Base-by-base conservation (phyloP, 1,140 invertebrate genomes). In the Rhagoletis pomonella region DNA sequence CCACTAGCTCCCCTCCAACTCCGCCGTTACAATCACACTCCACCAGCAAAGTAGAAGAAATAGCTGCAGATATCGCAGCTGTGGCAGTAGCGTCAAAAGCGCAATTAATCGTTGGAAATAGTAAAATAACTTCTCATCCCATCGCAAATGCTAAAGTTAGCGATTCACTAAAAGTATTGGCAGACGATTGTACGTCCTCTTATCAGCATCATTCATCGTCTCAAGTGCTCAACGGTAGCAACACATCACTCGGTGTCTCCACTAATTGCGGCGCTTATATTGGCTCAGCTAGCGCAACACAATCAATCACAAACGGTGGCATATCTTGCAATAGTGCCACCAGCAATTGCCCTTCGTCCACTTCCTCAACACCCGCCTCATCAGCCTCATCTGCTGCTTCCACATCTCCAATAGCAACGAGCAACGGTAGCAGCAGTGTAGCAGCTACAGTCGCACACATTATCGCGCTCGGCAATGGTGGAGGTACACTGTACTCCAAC, bases 401-500 rank as follows among this genome's bases (percentile, higher is more conserved):
- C 0, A 59, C 87, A n/a, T 59, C 69, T 55, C 62, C 44, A 59
- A 69, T 60, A 39, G 29, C 84, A 55, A 44, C 65, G 50, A 69
- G 9, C 14, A n/a, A n/a, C n/a, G 58, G 84, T 50, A 47, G 10
- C 42, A 39, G 85, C 67, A 39, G 42, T n/a, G 62, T 19, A 47
- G 47, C 81, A 55, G 67, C 64, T 59, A 42, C 55, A 81, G 50
- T 47, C 73, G 14, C 73, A 81, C 73, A 81, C 55, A 55, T 81
- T 3, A 55, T 81, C 19, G 85, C 64, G 77, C 69, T 64, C 89
- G 92, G 91, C 90, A 92, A 92, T 92, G 91, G 91, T 92, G 91
- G 91, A 92, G 90, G 91, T 92, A 89, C 91, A 91, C 86, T 92
- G 90, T 92, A 92, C 91, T 86, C 91, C 91, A 90, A 91, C 89